phyloP scores from a whole-genome alignment of 2,797 vertebrate species.

The Tiaroga cobitis region DNA sequence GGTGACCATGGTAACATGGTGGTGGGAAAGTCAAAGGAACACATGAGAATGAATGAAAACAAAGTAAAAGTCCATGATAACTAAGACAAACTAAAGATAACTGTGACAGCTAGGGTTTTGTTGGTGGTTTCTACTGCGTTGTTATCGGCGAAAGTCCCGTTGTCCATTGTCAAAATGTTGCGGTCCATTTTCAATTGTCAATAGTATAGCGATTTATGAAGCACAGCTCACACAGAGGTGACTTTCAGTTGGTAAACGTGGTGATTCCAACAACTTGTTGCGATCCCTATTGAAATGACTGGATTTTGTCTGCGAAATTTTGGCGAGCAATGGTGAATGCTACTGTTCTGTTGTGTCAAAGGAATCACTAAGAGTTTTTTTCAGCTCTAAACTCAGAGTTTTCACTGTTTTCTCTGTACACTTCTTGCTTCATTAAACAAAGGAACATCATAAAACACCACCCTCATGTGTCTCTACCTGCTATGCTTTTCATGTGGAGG shows the following conservation, averaged over 20 bases:
- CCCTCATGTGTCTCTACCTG: neutral
- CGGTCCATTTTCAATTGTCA: neutral
- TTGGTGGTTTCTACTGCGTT: neutral
- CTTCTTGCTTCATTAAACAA: no score
- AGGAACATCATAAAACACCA: neutral
- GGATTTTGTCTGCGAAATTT: neutral
- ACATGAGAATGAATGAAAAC: no score
- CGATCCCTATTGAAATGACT: neutral
- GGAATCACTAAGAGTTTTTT: neutral
- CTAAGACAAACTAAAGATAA: no score
- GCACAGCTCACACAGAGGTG: neutral
- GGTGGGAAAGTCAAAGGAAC: no score
- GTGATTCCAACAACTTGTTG: neutral
- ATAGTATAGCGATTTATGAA: neutral
- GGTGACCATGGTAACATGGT: no score
- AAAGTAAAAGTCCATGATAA: no score
- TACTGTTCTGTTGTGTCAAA: neutral
- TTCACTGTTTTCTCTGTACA: neutral
- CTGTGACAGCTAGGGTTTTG: neutral
- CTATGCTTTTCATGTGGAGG: neutral
- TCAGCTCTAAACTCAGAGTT: neutral
- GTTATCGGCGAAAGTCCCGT: neutral
- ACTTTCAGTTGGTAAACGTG: neutral
- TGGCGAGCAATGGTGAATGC: neutral
- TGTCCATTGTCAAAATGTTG: neutral